Percentiles rank a stretch among this genome's conserved stretches.
These are phyloP conservation scores for Fulmarus glacialis DNA, from an alignment of 2,113 vertebrate species.

Conservation along the genomic window DNA sequence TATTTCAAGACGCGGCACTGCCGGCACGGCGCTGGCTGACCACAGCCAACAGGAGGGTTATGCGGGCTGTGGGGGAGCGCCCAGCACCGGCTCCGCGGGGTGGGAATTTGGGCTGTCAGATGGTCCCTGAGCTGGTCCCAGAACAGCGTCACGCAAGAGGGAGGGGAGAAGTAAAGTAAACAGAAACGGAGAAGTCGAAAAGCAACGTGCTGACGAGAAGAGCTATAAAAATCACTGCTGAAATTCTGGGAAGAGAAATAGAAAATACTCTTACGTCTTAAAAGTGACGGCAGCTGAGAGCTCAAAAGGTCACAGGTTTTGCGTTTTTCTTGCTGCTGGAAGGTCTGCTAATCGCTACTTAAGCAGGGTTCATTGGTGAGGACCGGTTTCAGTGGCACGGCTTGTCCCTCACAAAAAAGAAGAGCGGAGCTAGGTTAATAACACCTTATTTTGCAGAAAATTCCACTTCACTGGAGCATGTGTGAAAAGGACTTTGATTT, in stretches of 20 bases:
- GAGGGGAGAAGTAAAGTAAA: neutral
- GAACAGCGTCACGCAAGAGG: neutral
- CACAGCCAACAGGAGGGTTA: fast-evolving
- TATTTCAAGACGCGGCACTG: fast-evolving
- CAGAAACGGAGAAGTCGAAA: neutral
- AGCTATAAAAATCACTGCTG: neutral
- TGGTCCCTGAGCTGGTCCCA: neutral
- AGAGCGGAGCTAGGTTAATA: constrained; percentile 70
- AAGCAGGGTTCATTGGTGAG: constrained; percentile 52
- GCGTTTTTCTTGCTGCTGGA: neutral
- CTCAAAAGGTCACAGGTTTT: neutral
- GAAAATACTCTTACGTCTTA: neutral
- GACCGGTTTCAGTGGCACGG: constrained; percentile 15
- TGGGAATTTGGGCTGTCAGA: neutral
- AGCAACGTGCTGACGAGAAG: fast-evolving
- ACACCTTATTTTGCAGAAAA: constrained; percentile 80
- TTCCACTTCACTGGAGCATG: constrained; percentile 77
- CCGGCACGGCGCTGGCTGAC: fast-evolving
- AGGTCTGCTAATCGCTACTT: constrained; percentile 60
- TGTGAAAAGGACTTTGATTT: constrained; percentile 67
- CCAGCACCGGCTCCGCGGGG: fast-evolving
- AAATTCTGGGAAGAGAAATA: neutral
- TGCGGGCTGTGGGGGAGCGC: fast-evolving
- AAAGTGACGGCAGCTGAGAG: neutral
- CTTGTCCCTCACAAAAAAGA: constrained; percentile 40